These are phyloP conservation scores for Xylota sylvarum DNA, from an alignment of 2,888 invertebrate species.

Conservation along the genomic window DNA sequence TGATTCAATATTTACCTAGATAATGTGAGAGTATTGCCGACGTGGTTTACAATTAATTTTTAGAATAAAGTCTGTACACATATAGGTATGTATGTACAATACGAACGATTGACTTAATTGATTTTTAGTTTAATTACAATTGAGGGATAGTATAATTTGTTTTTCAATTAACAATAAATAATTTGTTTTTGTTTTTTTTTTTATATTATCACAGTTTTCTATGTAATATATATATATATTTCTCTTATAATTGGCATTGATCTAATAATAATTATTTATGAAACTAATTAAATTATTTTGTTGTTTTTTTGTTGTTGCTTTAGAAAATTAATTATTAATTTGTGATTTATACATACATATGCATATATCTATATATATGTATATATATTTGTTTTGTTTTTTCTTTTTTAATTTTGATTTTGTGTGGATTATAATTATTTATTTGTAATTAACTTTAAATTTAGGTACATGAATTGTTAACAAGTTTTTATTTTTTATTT, in stretches of 20 bases:
- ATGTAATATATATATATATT: slow-evolving; percentile 63
- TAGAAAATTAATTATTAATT: slow-evolving; percentile 16
- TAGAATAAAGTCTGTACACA: slow-evolving; percentile 52
- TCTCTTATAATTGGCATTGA: slow-evolving; percentile 59
- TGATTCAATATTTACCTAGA: slow-evolving; percentile 35
- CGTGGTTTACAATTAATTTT: slow-evolving; percentile 17
- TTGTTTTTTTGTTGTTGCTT: slow-evolving; percentile 21
- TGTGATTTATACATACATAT: slow-evolving; percentile 6
- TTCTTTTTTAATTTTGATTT: slow-evolving; percentile 53
- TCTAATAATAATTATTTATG: slow-evolving; percentile 32
- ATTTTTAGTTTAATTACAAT: slow-evolving; percentile 53
- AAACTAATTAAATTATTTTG: slow-evolving; percentile 36
- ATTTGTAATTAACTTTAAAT: slow-evolving; percentile 45
- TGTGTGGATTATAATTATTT: slow-evolving; percentile 36
- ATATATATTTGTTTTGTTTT: background rate
- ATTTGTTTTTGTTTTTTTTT: slow-evolving; percentile 32
- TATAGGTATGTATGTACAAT: too few species aligned
- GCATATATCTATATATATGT: too few species aligned
- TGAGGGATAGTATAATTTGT: slow-evolving; percentile 33
- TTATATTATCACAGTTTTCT: slow-evolving; percentile 76
- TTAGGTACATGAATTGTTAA: slow-evolving; percentile 67
- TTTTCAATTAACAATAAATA: slow-evolving; percentile 45
- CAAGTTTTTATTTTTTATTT: slow-evolving; percentile 33
- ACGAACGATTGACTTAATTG: slow-evolving; percentile 50
- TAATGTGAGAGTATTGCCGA: slow-evolving; percentile 36